A percentile compares a stretch with the other conserved stretches of the same genome.
These are phyloP conservation scores for Oligia latruncula DNA, from an alignment of 2,888 invertebrate genomes.

Conservation along the genomic window DNA sequence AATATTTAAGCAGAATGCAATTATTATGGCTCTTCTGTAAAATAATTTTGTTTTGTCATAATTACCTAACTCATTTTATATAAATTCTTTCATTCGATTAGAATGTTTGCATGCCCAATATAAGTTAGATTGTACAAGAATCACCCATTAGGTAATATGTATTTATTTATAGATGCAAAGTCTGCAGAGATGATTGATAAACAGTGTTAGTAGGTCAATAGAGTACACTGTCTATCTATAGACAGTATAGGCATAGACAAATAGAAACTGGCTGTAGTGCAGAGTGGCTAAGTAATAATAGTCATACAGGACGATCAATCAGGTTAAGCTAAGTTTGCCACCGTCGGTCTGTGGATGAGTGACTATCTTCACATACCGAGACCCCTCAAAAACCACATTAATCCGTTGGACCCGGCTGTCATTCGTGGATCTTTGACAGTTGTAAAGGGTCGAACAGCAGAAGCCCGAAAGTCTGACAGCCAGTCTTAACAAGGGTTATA, in stretches of 20 bases:
- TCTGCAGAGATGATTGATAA: not conserved
- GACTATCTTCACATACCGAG: not conserved
- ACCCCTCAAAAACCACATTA: no score
- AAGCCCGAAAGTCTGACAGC: not conserved
- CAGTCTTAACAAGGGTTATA: not conserved
- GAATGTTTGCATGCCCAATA: no score
- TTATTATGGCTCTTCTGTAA: not conserved
- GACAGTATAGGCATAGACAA: not conserved
- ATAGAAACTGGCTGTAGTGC: not conserved
- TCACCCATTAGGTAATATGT: no score
- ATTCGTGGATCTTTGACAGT: not conserved
- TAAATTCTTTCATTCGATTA: no score
- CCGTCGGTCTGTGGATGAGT: not conserved
- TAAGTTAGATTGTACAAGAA: no score
- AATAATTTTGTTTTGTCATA: no score
- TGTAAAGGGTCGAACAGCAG: not conserved
- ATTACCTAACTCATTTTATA: no score
- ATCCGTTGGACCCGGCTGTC: not conserved
- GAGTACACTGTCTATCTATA: not conserved
- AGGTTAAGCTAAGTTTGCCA: not conserved
- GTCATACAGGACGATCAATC: not conserved
- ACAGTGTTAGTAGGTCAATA: slow-evolving; percentile 2
- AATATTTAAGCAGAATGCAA: not conserved
- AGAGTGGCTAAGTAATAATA: not conserved
- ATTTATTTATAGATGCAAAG: not conserved